phyloP scores from a whole-genome alignment of 2,888 invertebrate species.

The Sarcophaga caerulescens region DNA sequence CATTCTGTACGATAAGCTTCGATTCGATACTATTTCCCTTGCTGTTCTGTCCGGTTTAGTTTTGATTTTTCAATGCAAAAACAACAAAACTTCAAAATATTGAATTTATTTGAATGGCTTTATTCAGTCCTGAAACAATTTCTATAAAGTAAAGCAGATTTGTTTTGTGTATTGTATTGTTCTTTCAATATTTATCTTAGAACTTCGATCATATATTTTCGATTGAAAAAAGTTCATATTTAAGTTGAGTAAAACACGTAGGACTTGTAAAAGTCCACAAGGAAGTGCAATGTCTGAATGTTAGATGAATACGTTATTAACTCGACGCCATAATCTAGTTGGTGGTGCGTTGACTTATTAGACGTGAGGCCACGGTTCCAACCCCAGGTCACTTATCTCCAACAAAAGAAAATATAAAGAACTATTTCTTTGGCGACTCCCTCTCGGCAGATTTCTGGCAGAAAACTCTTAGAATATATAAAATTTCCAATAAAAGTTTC shows the following conservation, averaged over 20 bases:
- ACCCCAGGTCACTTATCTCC: no score
- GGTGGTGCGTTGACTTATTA: no score
- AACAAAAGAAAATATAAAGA: no score
- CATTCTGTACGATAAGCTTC: conserved; percentile 10
- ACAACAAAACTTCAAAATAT: neutral
- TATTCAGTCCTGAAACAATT: conserved; percentile 24
- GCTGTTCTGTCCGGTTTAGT: neutral
- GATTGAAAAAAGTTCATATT: neutral
- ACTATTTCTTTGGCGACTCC: no score
- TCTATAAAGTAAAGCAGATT: neutral
- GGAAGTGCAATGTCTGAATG: no score
- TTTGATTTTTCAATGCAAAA: conserved; percentile 46
- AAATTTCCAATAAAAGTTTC: no score
- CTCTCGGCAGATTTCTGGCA: no score
- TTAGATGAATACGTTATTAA: no score
- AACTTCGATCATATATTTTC: conserved; percentile 56
- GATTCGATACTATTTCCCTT: conserved; percentile 15
- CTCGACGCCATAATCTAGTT: no score
- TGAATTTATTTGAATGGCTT: conserved; percentile 39
- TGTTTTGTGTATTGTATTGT: conserved; percentile 4
- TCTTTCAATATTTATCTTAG: conserved; percentile 50
- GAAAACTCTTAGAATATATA: no score
- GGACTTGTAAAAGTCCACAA: neutral
- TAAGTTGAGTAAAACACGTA: conserved; percentile 5
- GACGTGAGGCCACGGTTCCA: no score